Percentiles rank a stretch among this genome's conserved stretches.
Evolutionary conservation across 2,113 vertebrate genomes (phyloP).

Genomic region (Numida meleagris): DNA sequence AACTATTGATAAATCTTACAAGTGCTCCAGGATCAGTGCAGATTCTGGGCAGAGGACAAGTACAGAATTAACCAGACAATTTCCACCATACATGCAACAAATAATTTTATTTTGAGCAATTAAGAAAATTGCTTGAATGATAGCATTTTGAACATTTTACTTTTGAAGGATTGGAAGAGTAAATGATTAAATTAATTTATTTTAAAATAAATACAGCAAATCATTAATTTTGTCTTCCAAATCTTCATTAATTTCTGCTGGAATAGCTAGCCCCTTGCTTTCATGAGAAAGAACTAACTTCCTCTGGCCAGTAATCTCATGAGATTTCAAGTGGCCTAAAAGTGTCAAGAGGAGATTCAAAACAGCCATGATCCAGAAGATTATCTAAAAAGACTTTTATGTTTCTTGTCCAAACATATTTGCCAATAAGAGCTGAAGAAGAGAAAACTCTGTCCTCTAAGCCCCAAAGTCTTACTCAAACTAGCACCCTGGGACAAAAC

Average conservation of each 20-base stretch:
- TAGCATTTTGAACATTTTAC: background rate
- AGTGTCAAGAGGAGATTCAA: background rate
- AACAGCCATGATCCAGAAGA: background rate
- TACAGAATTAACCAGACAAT: background rate
- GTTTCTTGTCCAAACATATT: background rate
- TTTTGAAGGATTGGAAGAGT: background rate
- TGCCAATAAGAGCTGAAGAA: background rate
- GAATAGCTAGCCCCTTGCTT: background rate
- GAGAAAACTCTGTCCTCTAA: background rate
- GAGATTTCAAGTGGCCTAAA: background rate
- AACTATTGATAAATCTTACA: background rate
- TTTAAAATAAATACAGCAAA: background rate
- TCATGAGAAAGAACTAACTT: background rate
- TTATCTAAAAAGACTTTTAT: background rate
- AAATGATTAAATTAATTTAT: background rate
- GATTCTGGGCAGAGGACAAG: background rate
- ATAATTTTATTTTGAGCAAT: background rate
- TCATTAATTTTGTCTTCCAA: background rate
- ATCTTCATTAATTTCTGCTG: background rate
- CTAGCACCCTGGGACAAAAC: background rate
- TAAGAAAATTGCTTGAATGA: accelerated
- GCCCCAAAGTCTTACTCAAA: background rate
- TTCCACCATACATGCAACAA: background rate
- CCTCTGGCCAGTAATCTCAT: background rate
- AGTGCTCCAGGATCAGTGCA: background rate